Percentiles rank a stretch among this genome's conserved stretches.
These are phyloP conservation scores for Dipodomys stephensi DNA, from an alignment of 2,113 vertebrate genomes.

Conservation along the genomic window DNA sequence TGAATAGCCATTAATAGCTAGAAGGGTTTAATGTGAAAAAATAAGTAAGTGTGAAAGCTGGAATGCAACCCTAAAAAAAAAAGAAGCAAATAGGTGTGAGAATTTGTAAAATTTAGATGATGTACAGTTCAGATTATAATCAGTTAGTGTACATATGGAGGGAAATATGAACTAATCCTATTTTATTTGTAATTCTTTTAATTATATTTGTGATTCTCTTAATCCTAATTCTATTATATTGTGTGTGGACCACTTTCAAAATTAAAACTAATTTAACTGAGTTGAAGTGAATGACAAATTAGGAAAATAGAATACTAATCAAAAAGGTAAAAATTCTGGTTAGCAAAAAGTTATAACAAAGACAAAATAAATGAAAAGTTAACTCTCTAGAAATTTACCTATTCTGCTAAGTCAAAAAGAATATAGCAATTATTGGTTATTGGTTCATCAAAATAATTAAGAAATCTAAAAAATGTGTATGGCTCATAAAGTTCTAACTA, in stretches of 20 bases:
- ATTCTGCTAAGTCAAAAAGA: not conserved
- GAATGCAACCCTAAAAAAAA: not conserved
- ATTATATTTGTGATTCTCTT: not conserved
- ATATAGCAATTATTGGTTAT: not conserved
- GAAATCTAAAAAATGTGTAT: not conserved
- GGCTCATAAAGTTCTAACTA: no score
- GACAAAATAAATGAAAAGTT: not conserved
- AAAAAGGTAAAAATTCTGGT: not conserved
- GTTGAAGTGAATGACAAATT: slow-evolving; percentile 10
- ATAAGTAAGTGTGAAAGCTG: not conserved
- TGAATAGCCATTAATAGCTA: not conserved
- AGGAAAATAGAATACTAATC: not conserved
- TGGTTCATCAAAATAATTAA: not conserved
- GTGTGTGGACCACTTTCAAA: not conserved
- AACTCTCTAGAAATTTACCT: not conserved
- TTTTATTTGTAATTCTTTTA: not conserved
- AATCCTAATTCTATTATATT: not conserved
- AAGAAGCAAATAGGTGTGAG: not conserved
- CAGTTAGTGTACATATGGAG: not conserved
- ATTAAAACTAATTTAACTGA: not conserved
- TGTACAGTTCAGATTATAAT: not conserved
- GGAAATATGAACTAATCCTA: not conserved
- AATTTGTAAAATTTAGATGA: not conserved
- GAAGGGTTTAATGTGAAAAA: not conserved
- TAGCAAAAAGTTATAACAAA: not conserved